Base-by-base conservation (phyloP, 1,140 invertebrate genomes). In the Sweltsa coloradensis region DNA sequence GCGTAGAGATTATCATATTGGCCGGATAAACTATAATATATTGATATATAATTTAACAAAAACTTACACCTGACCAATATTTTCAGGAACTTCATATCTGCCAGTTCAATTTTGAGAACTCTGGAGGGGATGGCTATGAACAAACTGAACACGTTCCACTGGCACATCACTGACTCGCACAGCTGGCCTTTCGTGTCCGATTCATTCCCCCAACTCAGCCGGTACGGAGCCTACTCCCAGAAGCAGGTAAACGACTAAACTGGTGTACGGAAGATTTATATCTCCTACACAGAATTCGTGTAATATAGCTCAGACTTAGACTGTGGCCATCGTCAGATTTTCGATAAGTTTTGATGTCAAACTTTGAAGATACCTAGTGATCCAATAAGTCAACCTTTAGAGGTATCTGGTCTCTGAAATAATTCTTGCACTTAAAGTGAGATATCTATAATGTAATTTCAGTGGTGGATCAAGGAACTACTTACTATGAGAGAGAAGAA, bases 101-200 rank as follows among this genome's bases (percentile, higher is more conserved):
- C 86, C 3, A 68, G 74, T 2, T 64, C 73, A 1, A 81, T 92
- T 34, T 75, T 83, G 53, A 66, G 72, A 14, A 85, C 83, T 0
- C 68, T 92, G 31, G 83, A 88, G 55, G 86, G 71, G 0, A 89
- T 91, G 85, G 77, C 78, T 0, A 70, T 78, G 56, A 79, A 78
- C 46, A 91, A 91, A 65, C 66, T 91, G 41, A 91, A 91, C 65
- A 79, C 83, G 6, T 79, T 91, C 45, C 87, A 90, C 61, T 89
- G 85, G 85, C 87, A 91, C 57, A 71, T 83, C 0, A 85, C 83
- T 2, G 87, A 89, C 58, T 78, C 80, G 0, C 86, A 91, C 54
- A 86, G 84, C 55, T 89, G 89, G 62, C 85, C 86, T 0, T 71
- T 88, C 51, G 65, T 76, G 26, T 73, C 83, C 3, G 69, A 75